Conservation (phyloP, 53 echinoderm and acorn worm species). For the Glandiceps talaboti region DNA sequence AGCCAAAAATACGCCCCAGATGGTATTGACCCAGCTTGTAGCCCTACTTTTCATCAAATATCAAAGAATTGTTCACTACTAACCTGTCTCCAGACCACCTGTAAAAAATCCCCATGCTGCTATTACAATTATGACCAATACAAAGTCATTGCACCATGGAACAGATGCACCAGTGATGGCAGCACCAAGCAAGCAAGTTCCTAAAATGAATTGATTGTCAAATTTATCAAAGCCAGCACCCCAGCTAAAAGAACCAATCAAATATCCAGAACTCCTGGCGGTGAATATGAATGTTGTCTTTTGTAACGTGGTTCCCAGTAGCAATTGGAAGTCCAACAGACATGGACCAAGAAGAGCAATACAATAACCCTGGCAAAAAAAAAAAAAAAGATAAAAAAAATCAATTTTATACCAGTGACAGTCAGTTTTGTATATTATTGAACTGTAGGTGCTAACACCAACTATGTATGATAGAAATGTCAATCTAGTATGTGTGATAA, state of each 20-base stretch:
- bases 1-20: too few species aligned
- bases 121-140: neutral
- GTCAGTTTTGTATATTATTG: too few species aligned
- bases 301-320: conserved; percentile 23
- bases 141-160: neutral
- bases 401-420: too few species aligned
- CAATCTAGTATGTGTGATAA: too few species aligned
- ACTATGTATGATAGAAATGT: too few species aligned
- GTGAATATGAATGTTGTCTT: conserved; percentile 52
- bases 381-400: too few species aligned
- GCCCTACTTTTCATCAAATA: too few species aligned
- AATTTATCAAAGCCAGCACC: conserved; percentile 48
- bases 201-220: conserved; percentile 47
- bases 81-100: neutral
- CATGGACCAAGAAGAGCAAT: conserved; percentile 77
- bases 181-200: conserved; percentile 15
- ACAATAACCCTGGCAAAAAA: conserved; percentile 75
- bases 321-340: conserved; percentile 27
- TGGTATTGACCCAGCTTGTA: too few species aligned
- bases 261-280: conserved; percentile 63
- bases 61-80: too few species aligned
- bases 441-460: too few species aligned
- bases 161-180: conserved; percentile 24
- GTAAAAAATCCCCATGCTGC: neutral
- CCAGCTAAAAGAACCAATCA: conserved; percentile 45